These are phyloP conservation scores for Prunella strophiata DNA, from an alignment of 2,797 vertebrate genomes.

Conservation along the genomic window DNA sequence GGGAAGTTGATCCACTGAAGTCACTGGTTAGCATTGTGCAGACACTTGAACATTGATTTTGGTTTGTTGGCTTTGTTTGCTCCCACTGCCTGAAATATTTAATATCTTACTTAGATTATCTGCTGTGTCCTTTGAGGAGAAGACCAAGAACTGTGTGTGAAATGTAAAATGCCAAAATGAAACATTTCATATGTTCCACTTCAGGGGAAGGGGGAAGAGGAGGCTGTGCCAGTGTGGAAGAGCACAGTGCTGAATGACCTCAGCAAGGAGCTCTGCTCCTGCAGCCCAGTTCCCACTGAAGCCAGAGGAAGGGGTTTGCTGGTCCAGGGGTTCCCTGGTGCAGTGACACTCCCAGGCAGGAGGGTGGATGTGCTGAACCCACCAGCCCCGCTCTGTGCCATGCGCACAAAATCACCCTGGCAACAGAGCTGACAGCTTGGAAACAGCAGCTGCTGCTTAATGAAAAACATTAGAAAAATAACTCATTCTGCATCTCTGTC, in stretches of 20 bases:
- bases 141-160: not conserved
- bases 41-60: not conserved
- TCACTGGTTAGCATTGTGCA: not conserved
- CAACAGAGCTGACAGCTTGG: slow-evolving; percentile 79
- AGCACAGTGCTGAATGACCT: not conserved
- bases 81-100: not conserved
- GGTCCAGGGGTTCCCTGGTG: not conserved
- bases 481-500: slow-evolving; percentile 56
- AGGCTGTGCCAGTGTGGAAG: not conserved
- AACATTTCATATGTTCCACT: not conserved
- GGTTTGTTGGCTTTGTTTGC: not conserved
- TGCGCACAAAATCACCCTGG: slow-evolving; percentile 68
- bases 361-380: slow-evolving; percentile 20
- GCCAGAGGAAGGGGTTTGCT: not conserved
- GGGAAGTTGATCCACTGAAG: not conserved
- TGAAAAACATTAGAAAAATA: slow-evolving; percentile 76
- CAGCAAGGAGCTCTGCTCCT: not conserved
- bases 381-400: slow-evolving; percentile 55
- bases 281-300: not conserved
- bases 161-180: not conserved
- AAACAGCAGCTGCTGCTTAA: slow-evolving; percentile 78
- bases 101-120: not conserved
- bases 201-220: not conserved
- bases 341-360: not conserved
- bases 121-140: not conserved